These are phyloP conservation scores for Chiroxiphia lanceolata DNA, from an alignment of 2,797 vertebrate species.

Conservation along the genomic window DNA sequence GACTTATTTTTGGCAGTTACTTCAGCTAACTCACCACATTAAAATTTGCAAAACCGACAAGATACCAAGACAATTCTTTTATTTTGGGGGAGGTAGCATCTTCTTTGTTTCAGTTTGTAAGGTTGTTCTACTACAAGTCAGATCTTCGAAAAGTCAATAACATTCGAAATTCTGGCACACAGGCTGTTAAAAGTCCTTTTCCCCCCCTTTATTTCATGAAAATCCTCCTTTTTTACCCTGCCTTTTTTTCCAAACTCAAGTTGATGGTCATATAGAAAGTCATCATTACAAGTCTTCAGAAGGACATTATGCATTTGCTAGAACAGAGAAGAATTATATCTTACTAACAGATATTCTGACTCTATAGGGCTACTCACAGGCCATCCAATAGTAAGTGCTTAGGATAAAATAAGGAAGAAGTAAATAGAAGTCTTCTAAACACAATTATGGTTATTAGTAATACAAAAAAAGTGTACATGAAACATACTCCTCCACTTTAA, in stretches of 20 bases:
- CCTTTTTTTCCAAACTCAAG: neutral
- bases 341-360: neutral
- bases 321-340: neutral
- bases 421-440: neutral
- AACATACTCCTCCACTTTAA: neutral
- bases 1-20: neutral
- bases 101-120: neutral
- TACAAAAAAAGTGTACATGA: neutral
- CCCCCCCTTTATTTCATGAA: neutral
- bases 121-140: neutral
- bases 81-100: neutral
- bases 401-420: neutral
- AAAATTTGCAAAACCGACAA: neutral
- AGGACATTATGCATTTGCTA: neutral
- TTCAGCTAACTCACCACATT: neutral
- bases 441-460: neutral
- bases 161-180: neutral
- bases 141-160: neutral
- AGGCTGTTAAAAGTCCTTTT: neutral
- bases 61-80: neutral
- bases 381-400: neutral
- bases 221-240: neutral
- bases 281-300: neutral
- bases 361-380: neutral
- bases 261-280: neutral